These are phyloP conservation scores for Tetheella fluctuosa DNA, from an alignment of 2,888 invertebrate species.

Conservation along the genomic window DNA sequence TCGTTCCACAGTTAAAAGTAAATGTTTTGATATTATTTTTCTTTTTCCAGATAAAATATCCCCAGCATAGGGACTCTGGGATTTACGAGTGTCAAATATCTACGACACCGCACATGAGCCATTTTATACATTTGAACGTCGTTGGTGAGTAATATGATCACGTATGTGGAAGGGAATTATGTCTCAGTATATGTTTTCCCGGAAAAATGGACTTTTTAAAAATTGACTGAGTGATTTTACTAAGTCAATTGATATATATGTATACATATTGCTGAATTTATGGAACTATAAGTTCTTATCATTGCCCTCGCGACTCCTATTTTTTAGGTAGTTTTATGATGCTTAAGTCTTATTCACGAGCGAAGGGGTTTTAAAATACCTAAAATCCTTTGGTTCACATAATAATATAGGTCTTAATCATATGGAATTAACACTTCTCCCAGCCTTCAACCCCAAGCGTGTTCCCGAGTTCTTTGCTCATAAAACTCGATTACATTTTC, in stretches of 20 bases:
- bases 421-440: not conserved
- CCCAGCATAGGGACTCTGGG: slow-evolving; percentile 94
- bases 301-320: too few relatives aligned
- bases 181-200: not conserved
- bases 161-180: not conserved
- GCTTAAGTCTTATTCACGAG: too few relatives aligned
- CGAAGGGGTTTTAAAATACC: not conserved
- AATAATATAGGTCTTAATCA: not conserved
- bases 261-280: too few relatives aligned
- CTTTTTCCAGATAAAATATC: slow-evolving; percentile 92
- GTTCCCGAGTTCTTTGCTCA: slow-evolving; percentile 3
- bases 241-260: too few relatives aligned
- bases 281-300: too few relatives aligned
- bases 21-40: slow-evolving; percentile 14
- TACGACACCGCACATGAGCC: slow-evolving; percentile 96
- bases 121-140: slow-evolving; percentile 95
- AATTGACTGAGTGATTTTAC: too few relatives aligned
- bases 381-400: not conserved
- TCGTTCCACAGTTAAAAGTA: not conserved
- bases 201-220: not conserved
- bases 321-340: too few relatives aligned
- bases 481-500: not conserved
- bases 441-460: not conserved
- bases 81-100: slow-evolving; percentile 98
- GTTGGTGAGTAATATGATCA: slow-evolving; percentile 89